A percentile compares a stretch with the other conserved stretches of the same genome.
Conservation (phyloP, 2,113 vertebrate genomes). For the Tachycineta bicolor region DNA sequence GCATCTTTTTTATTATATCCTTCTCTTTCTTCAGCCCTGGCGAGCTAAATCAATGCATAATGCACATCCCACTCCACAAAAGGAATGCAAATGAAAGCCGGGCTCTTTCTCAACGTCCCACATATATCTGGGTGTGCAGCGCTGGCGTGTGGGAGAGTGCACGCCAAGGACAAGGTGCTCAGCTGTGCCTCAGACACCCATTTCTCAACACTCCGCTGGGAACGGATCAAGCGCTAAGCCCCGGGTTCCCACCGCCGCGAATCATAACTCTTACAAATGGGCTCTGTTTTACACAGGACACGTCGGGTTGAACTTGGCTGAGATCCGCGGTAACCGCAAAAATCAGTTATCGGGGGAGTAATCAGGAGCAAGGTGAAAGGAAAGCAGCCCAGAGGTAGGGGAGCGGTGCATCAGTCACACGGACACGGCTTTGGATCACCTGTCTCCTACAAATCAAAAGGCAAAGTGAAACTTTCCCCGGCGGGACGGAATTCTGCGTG, state of each 20-base stretch:
- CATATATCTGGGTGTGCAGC: not conserved
- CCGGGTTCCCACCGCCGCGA: not conserved
- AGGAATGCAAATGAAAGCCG: slow-evolving; percentile 69
- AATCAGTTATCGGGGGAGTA: not conserved
- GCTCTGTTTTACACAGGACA: not conserved
- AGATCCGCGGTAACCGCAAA: not conserved
- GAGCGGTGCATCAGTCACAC: not conserved
- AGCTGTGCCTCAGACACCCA: slow-evolving; percentile 36
- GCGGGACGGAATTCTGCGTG: not conserved
- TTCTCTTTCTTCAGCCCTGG: slow-evolving; percentile 42
- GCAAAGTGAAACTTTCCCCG: not conserved
- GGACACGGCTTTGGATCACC: not conserved
- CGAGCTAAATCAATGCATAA: slow-evolving; percentile 65
- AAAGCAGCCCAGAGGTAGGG: not conserved
- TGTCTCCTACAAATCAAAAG: not conserved
- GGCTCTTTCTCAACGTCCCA: slow-evolving; percentile 9
- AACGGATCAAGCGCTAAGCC: not conserved
- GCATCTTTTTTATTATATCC: slow-evolving; percentile 63
- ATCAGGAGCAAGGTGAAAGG: slow-evolving; percentile 10
- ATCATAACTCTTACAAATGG: not conserved
- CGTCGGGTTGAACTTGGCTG: not conserved
- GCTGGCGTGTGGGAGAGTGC: slow-evolving; percentile 21
- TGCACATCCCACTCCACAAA: slow-evolving; percentile 58
- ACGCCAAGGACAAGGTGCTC: slow-evolving; percentile 52
- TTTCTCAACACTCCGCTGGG: not conserved